phyloP scores from a whole-genome alignment of 1,140 invertebrate species.

The Bilobella aurantiaca region DNA sequence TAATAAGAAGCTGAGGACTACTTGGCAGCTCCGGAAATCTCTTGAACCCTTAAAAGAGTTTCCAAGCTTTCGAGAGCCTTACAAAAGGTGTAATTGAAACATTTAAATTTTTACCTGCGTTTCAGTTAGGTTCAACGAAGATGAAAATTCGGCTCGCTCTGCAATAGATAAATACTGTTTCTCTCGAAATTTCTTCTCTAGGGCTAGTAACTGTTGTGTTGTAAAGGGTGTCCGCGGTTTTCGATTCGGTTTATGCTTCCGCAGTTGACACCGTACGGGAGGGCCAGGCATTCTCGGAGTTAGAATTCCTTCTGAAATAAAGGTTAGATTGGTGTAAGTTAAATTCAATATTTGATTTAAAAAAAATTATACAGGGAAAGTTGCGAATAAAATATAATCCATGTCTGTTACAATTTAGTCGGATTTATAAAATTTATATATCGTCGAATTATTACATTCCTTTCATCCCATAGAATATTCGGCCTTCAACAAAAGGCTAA shows the following conservation, averaged over 20 bases:
- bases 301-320: constrained; percentile 36
- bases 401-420: too few relatives aligned
- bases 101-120: constrained; percentile 45
- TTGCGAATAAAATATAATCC: too few relatives aligned
- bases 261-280: constrained; percentile 49
- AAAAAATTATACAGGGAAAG: too few relatives aligned
- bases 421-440: too few relatives aligned
- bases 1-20: background rate
- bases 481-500: too few relatives aligned
- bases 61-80: too few relatives aligned
- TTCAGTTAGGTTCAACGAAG: constrained; percentile 52
- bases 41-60: too few relatives aligned
- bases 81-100: background rate
- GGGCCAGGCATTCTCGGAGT: constrained; percentile 38
- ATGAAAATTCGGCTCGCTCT: constrained; percentile 55
- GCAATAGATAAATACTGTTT: constrained; percentile 58
- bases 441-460: too few relatives aligned
- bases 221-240: constrained; percentile 59
- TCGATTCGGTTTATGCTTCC: constrained; percentile 58
- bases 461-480: too few relatives aligned
- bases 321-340: constrained; percentile 16
- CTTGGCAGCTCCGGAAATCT: too few relatives aligned
- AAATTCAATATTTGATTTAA: too few relatives aligned
- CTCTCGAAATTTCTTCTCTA: constrained; percentile 54
- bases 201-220: constrained; percentile 51